Base-by-base conservation (phyloP, 2,888 invertebrate species). In the Scaptomyza caliginosa region DNA sequence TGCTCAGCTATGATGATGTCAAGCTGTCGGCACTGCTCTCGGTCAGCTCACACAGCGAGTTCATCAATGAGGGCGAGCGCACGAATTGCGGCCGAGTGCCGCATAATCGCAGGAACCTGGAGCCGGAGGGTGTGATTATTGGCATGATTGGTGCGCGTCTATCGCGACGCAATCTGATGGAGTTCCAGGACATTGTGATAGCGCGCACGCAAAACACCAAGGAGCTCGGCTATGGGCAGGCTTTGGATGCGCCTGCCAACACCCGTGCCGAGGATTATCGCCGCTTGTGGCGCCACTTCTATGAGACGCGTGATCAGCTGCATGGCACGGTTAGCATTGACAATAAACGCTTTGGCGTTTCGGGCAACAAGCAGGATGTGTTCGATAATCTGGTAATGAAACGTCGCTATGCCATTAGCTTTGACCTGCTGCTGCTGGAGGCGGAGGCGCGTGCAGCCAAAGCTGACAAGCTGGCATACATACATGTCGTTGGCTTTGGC, bases 401-500 rank as follows among this genome's bases (percentile, higher is more conserved):
- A 46, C 90, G 89, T 69, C 90, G 94, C 32, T 88, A 93, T 39
- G 90, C 92, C 23, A 91, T 94, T 7, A 89, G 93, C 1, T 93
- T 94, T 4, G 95, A 95, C 70, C 93, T 93, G 8, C 91, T 94
- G 24, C 86, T 95, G 1, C 77, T 94, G 13, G 95, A 95, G 60
- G 94, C 94, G 0, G 93, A 94, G 62, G 89, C 91, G 0, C 91
- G 94, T n/a, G 94, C 93, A 0, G 89, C 88, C 10, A 90, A 90
- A 0, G 91, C 88, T 3, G 92, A 90, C 21, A 93, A 92, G 30
- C 90, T 91, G 6, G 95, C 94, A 0, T 95, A 92, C 74, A 75
- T 95, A 0, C 94, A 95, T 88, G 92, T 95, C 6, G 93, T 95
- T 28, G 95, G 95, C 10, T 93, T 94, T 39, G 94, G 94, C 43